Evolutionary conservation across 2,113 vertebrate species (phyloP), one percentile per base, ranked within the genome.

Genomic region (Austrofundulus limnaeus): DNA sequence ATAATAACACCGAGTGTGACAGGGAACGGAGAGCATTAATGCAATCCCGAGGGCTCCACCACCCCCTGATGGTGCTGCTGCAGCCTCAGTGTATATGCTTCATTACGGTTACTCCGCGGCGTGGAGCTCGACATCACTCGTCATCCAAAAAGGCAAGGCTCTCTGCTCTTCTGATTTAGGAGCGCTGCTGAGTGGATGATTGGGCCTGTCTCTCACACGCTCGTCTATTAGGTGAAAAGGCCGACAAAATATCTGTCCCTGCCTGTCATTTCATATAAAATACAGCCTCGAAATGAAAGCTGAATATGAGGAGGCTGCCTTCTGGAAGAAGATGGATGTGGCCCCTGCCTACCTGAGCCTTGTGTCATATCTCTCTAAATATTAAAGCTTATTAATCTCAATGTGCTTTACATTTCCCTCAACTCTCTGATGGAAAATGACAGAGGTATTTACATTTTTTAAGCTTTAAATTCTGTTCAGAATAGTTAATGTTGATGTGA

Each of bases 31-130:
- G 55, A 67, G 66, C 70, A 68, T 69, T 72, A 74, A 71, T 81
- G 68, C 69, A 61, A 66, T 66, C 70, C 56, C 8, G 2, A 23
- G 54, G 45, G 78, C 72, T 66, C 55, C 62, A 20, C 72, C 70
- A 38, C 75, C 64, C 60, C 70, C 62, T 50, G 72, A 72, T 11
- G 48, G 54, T 4, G 37, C 48, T 4, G 37, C 48, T 39, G 56
- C 61, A 24, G 38, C 42, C 67, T 70, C 67, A 1, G 28, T 75
- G 63, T 75, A 66, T 73, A 73, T 56, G 62, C 66, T 82, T 76
- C 78, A 83, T 83, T 77, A 72, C 65, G 63, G 80, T 76, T 72
- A 38, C 70, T 80, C 53, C 55, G 58, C 77, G 70, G 84, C 71
- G 68, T n/a, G 62, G 63, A 84, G 53, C 78, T 77, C 77, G 59